These are phyloP conservation scores for Acrossocheilus wenchowensis DNA, from an alignment of 2,797 vertebrate genomes.

Conservation along the genomic window DNA sequence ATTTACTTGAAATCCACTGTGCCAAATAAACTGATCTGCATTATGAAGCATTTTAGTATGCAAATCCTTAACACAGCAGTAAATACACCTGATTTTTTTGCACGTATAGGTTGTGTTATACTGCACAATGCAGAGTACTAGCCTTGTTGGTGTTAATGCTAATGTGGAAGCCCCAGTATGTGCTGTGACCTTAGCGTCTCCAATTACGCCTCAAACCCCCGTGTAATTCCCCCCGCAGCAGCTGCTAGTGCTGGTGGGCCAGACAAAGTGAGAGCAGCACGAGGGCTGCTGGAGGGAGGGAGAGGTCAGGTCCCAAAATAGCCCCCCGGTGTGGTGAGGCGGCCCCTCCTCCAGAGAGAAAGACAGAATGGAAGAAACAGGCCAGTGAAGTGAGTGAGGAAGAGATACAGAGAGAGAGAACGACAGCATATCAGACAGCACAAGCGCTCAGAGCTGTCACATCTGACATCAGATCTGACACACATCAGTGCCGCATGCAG, in stretches of 20 bases:
- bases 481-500: constrained; percentile 12
- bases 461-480: constrained; percentile 53
- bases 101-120: not conserved
- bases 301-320: constrained; percentile 92
- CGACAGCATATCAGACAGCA: constrained; percentile 35
- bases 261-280: constrained; percentile 50
- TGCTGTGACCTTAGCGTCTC: constrained; percentile 45
- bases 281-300: constrained; percentile 61
- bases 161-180: constrained; percentile 9
- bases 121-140: not conserved
- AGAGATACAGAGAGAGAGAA: constrained; percentile 39
- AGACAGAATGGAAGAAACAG: constrained; percentile 65
- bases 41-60: not conserved
- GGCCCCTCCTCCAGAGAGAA: constrained; percentile 73
- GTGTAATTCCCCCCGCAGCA: constrained; percentile 48
- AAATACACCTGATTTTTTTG: not conserved
- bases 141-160: not conserved
- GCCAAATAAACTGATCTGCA: not conserved
- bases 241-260: constrained; percentile 55
- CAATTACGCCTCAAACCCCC: constrained; percentile 14
- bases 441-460: constrained; percentile 63
- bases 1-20: not conserved
- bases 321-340: constrained; percentile 80
- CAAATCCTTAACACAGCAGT: not conserved
- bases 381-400: constrained; percentile 46